Conservation (phyloP, 2,888 invertebrate genomes). For the Steinernema carpocapsae region DNA sequence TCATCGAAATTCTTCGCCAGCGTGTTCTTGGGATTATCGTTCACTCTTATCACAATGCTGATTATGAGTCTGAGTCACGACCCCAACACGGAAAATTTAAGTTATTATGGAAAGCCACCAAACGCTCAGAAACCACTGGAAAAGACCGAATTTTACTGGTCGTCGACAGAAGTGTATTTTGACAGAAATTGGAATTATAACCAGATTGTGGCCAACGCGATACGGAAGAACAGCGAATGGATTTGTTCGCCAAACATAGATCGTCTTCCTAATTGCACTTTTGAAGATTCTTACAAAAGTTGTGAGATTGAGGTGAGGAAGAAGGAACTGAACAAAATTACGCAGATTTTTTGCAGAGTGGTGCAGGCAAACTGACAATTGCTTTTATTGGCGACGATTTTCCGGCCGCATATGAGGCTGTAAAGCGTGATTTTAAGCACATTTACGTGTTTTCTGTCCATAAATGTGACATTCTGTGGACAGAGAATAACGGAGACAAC, state of each 20-base stretch:
- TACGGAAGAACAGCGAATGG: conserved; percentile 6
- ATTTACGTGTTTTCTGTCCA: neutral
- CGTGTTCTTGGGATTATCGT: neutral
- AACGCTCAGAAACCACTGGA: no score
- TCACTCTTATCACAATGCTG: neutral
- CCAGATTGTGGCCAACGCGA: neutral
- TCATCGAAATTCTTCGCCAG: neutral
- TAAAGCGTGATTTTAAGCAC: neutral
- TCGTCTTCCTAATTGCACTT: neutral
- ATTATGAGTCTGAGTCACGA: no score
- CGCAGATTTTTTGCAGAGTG: neutral
- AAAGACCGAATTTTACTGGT: conserved; percentile 4
- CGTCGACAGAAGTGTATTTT: neutral
- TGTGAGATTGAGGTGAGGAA: neutral
- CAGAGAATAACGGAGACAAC: neutral
- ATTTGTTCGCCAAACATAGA: neutral
- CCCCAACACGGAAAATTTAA: no score
- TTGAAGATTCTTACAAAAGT: neutral
- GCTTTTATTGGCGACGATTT: neutral
- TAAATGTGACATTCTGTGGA: neutral
- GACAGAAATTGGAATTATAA: neutral
- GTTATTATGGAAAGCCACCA: no score
- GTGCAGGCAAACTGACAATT: neutral
- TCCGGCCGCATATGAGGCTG: neutral
- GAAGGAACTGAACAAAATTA: neutral